Base-by-base conservation (phyloP, 92 coral and sea anemone genomes). In the Epizoanthus stellaris region DNA sequence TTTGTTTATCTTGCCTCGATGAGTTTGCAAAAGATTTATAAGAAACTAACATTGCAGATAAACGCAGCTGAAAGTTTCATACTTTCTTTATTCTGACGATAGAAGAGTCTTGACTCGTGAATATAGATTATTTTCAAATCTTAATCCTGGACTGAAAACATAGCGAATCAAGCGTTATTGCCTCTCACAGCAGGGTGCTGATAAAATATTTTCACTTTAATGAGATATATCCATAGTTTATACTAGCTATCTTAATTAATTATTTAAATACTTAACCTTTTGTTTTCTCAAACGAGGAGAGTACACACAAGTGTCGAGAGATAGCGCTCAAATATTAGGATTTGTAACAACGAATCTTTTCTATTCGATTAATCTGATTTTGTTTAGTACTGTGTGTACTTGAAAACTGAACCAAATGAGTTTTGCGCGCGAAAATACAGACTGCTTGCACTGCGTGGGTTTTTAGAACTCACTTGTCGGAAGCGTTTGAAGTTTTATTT, bases 221-320 rank as follows among this genome's bases (percentile, higher is more conserved):
- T 79, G 42, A 79, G 83, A 63, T 79, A 70, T 79, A 42, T 45
- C 83, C 36, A 43, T n/a, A 64, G 83, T 79, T 79, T 62, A 43
- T 63, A 62, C 83, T 61, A 61, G 60, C 59, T 62, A 62, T 79
- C 52, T 63, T 79, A 79, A 79, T 79, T 79, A 79, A 79, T 79
- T 79, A 79, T 79, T 79, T 79, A 63, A 62, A 79, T 79, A 79
- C 83, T 79, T 70, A 79, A 45, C 2, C 30, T 70, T 62, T 79
- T 79, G 83, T 79, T 79, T 79, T 52, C 52, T 25, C 49, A 79
- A 79, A 43, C 72, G 53, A 45, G 23, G 23, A 64, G 83, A 59
- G 39, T 43, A 79, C 83, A 79, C 60, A 79, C 39, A 62, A 70
- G 25, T 79, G 83, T 79, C 71, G 64, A 14, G 40, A 79, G 43